phyloP scores from a whole-genome alignment of 92 coral and sea anemone genomes.

The Palythoa grandis region DNA sequence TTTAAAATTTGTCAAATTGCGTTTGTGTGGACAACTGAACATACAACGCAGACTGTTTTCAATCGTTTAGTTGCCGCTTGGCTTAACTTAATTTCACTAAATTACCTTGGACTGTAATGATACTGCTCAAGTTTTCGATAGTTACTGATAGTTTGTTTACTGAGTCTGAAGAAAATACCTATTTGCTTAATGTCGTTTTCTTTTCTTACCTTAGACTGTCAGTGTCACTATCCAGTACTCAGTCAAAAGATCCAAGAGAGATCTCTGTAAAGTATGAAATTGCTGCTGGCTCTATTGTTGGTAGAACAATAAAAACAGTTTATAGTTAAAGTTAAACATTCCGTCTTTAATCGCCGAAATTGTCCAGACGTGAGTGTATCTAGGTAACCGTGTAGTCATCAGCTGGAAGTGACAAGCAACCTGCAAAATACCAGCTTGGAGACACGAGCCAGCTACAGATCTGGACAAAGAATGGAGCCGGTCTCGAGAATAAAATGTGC shows the following conservation, averaged over 20 bases:
- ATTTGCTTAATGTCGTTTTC: no score
- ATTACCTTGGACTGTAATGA: background rate
- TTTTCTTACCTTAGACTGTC: background rate
- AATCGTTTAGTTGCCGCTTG: background rate
- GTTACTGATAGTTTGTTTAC: background rate
- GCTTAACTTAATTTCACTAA: background rate
- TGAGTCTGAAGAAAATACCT: background rate
- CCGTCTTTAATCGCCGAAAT: background rate
- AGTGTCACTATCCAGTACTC: background rate
- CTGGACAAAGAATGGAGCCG: no score
- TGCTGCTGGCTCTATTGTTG: background rate
- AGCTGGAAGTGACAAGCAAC: background rate
- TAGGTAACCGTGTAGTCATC: background rate
- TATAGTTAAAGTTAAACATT: no score
- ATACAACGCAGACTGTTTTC: background rate
- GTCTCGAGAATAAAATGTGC: no score
- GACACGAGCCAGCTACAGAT: no score
- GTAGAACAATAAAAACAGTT: no score
- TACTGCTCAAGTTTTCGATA: no score
- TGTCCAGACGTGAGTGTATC: background rate
- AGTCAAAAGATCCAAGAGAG: background rate
- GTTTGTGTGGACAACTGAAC: background rate
- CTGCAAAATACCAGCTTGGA: background rate
- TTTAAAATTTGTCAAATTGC: no score
- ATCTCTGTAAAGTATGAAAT: background rate